Percentiles rank a stretch among this genome's conserved stretches.
Conservation (phyloP, 2,888 invertebrate species). For the Eucriotettix oculatus region DNA sequence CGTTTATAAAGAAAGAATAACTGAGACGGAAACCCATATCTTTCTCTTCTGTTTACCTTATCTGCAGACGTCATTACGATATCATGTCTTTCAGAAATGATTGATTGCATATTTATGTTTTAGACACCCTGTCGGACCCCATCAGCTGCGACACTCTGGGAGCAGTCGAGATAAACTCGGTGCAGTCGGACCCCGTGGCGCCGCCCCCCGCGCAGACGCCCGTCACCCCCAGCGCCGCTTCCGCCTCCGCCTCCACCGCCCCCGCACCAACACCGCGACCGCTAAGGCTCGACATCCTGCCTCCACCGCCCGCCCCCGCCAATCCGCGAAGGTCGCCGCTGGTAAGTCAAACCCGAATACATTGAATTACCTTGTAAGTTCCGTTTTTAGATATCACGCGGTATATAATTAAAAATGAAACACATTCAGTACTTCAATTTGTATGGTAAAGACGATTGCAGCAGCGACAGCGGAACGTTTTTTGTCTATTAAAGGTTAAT, state of each 20-base stretch:
- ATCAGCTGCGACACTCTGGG: slow-evolving; percentile 16
- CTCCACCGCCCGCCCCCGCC: slow-evolving; percentile 17
- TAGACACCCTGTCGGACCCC: slow-evolving; percentile 12
- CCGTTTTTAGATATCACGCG: too few species aligned
- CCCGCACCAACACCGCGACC: slow-evolving; percentile 17
- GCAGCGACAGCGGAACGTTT: too few species aligned
- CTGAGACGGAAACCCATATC: not conserved
- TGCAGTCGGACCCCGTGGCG: slow-evolving; percentile 12
- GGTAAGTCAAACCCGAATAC: slow-evolving; percentile 4
- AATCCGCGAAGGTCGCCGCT: slow-evolving; percentile 11
- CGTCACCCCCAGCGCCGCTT: not conserved
- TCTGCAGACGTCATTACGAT: too few species aligned
- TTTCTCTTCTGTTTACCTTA: not conserved
- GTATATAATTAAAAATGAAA: too few species aligned
- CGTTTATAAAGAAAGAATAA: too few species aligned
- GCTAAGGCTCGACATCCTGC: slow-evolving; percentile 21
- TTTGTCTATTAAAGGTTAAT: too few species aligned
- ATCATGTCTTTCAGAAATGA: too few species aligned
- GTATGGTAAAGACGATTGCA: too few species aligned
- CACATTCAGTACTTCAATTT: too few species aligned
- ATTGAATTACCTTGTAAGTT: too few species aligned
- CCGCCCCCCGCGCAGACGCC: not conserved
- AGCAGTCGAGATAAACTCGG: slow-evolving; percentile 17
- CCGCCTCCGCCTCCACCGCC: slow-evolving; percentile 6
- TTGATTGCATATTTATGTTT: too few species aligned